Conservation (phyloP, 2,113 vertebrate genomes). For the Cathartes aura region DNA sequence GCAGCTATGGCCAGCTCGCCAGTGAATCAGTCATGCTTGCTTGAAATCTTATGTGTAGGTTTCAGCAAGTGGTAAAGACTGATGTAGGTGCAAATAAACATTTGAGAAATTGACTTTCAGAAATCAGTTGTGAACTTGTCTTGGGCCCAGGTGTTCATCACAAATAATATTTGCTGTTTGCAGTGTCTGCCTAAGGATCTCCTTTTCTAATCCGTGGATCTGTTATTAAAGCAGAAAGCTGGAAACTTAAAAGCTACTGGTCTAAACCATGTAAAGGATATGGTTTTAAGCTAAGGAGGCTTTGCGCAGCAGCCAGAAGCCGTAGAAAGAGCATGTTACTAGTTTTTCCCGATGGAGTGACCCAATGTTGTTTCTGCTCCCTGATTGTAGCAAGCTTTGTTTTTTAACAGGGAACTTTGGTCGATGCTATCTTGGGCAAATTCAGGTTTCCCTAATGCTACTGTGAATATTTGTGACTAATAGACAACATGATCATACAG, state of each 20-base stretch:
- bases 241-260: neutral
- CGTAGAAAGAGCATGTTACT: accelerated
- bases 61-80: neutral
- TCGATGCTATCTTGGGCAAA: neutral
- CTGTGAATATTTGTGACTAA: neutral
- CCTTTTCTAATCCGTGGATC: neutral
- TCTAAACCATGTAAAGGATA: neutral
- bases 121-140: neutral
- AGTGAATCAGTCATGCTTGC: accelerated
- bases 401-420: neutral
- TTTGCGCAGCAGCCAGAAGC: neutral
- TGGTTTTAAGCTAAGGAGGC: neutral
- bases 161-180: neutral
- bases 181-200: neutral
- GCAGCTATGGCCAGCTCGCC: accelerated
- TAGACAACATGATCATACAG: neutral
- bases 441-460: neutral
- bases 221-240: neutral
- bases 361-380: neutral
- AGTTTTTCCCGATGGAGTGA: neutral
- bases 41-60: neutral
- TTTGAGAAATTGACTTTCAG: neutral
- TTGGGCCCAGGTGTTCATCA: neutral
- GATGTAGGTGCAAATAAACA: neutral
- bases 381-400: neutral